A percentile compares a stretch with the other conserved stretches of the same genome.
phyloP scores from a whole-genome alignment of 2,113 vertebrate species.

The Trogon melanurus region DNA sequence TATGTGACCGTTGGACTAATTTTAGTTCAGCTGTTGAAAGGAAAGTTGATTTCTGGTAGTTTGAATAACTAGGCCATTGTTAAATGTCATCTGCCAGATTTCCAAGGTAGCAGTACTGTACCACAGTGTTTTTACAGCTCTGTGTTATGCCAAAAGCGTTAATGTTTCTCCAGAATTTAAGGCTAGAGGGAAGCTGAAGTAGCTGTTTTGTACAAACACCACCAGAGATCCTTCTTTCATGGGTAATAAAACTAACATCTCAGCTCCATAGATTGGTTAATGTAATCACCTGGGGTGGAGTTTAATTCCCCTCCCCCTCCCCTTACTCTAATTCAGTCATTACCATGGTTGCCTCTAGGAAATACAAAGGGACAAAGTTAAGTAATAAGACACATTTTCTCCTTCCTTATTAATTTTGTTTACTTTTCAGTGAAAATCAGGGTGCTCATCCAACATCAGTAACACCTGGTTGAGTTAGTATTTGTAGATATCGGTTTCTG shows the following conservation, averaged over 20 bases:
- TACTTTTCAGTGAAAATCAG: background rate
- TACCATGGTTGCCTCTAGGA: background rate
- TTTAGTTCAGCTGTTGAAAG: background rate
- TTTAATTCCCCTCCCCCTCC: background rate
- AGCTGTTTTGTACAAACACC: background rate
- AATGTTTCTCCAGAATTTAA: background rate
- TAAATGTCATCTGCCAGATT: background rate
- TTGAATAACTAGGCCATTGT: background rate
- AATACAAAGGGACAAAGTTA: background rate
- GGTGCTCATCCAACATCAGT: background rate
- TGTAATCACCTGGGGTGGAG: background rate
- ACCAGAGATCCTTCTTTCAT: background rate
- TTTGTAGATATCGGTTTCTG: background rate
- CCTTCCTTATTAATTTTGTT: background rate
- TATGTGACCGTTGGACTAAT: background rate
- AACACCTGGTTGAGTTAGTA: background rate
- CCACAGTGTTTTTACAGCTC: background rate
- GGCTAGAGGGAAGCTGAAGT: background rate
- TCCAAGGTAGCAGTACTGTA: background rate
- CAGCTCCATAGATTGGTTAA: background rate
- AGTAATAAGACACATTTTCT: accelerated
- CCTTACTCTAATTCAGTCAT: background rate
- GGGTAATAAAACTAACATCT: background rate
- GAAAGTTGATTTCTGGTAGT: background rate
- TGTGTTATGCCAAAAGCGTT: background rate